Evolutionary conservation across 2,113 vertebrate genomes (phyloP).

Genomic region (Pollachius pollachius): DNA sequence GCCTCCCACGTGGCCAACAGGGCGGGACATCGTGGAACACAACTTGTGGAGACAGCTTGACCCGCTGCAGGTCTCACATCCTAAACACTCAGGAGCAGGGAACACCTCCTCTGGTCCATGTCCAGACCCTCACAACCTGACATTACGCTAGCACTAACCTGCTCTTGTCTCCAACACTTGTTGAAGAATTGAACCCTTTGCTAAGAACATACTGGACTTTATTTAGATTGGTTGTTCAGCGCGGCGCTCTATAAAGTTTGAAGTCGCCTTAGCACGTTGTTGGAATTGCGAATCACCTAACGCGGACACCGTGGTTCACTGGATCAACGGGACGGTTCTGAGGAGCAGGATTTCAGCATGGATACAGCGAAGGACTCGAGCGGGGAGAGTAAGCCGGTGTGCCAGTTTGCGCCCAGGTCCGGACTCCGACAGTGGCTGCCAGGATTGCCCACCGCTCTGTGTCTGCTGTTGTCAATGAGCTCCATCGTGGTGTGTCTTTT

Average conservation of each 20-base stretch:
- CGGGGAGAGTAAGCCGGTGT: conserved; percentile 51
- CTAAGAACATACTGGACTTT: not conserved
- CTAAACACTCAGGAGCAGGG: conserved; percentile 19
- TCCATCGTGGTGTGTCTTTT: conserved; percentile 82
- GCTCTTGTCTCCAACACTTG: conserved; percentile 37
- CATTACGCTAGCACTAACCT: conserved; percentile 22
- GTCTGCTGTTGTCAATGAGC: conserved; percentile 77
- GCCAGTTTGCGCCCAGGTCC: conserved; percentile 51
- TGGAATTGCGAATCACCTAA: not conserved
- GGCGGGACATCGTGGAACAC: conserved; percentile 60
- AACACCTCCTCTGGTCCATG: conserved; percentile 34
- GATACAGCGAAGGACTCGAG: conserved; percentile 44
- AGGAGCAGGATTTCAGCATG: conserved; percentile 54
- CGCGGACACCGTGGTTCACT: conserved; percentile 6
- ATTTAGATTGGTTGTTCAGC: not conserved
- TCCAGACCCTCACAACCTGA: conserved; percentile 37
- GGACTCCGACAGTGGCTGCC: conserved; percentile 51
- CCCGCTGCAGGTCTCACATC: conserved; percentile 27
- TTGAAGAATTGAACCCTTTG: conserved; percentile 16
- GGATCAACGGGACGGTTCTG: conserved; percentile 10
- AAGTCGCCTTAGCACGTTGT: not conserved
- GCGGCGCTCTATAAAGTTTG: not conserved
- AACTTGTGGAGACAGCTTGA: conserved; percentile 50
- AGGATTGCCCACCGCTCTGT: conserved; percentile 64
- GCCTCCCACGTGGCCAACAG: conserved; percentile 67